phyloP scores from a whole-genome alignment of 1,140 invertebrate genomes.

The Trachymyrmex septentrionalis region DNA sequence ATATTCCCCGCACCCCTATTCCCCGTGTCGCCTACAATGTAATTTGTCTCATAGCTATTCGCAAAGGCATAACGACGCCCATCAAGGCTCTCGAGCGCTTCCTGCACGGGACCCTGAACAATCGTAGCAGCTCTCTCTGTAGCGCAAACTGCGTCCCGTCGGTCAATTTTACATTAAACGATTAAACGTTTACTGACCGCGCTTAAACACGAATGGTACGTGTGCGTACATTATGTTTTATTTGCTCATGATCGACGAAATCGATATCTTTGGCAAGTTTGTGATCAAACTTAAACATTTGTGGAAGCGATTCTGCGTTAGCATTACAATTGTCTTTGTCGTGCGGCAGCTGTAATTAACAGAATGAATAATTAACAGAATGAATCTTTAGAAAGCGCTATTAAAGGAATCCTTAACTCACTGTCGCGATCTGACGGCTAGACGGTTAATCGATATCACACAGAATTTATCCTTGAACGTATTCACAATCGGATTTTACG shows the following conservation, averaged over 20 bases:
- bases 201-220: not conserved
- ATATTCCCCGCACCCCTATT: slow-evolving; percentile 22
- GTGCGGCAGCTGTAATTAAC: slow-evolving; percentile 48
- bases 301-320: not conserved
- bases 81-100: slow-evolving; percentile 75
- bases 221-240: slow-evolving; percentile 6
- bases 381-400: slow-evolving; percentile 42
- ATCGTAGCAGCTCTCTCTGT: slow-evolving; percentile 83
- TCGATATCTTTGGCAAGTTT: not conserved
- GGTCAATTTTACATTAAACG: slow-evolving; percentile 87
- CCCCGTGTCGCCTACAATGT: slow-evolving; percentile 21
- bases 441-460: slow-evolving; percentile 71
- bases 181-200: slow-evolving; percentile 76
- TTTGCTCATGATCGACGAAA: slow-evolving; percentile 13
- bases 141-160: slow-evolving; percentile 87
- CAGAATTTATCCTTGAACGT: slow-evolving; percentile 72
- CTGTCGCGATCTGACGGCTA: slow-evolving; percentile 54
- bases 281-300: not conserved
- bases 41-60: slow-evolving; percentile 69
- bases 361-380: slow-evolving; percentile 63
- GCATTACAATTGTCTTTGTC: not conserved
- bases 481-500: slow-evolving; percentile 69
- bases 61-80: slow-evolving; percentile 68
- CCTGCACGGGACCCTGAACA: slow-evolving; percentile 68
- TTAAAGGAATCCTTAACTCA: slow-evolving; percentile 52